Evolutionary conservation across 2,797 vertebrate genomes (phyloP).

Genomic region (Centroberyx gerrardi): DNA sequence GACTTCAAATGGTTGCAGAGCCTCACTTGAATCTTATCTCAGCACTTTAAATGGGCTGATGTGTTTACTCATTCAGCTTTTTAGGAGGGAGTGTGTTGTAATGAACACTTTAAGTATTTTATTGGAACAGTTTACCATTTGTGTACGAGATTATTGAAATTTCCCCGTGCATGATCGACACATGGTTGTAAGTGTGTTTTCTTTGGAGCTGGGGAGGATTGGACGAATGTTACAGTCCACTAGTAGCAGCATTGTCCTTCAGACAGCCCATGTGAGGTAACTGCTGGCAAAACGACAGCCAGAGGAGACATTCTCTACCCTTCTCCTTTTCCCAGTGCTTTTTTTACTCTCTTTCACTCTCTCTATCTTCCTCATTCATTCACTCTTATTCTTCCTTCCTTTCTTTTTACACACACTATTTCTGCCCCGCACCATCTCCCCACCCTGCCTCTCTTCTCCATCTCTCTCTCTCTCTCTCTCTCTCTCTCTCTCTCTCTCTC

Average conservation of each 20-base stretch:
- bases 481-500: conserved; percentile 71
- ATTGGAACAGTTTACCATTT: conserved; percentile 49
- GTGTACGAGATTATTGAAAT: conserved; percentile 44
- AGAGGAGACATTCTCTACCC: conserved; percentile 74
- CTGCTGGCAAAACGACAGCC: conserved; percentile 72
- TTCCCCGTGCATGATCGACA: conserved; percentile 66
- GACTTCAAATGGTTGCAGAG: conserved; percentile 4
- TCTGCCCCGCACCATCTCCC: conserved; percentile 59
- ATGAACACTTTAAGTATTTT: conserved; percentile 20
- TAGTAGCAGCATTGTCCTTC: conserved; percentile 83
- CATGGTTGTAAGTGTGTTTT: conserved; percentile 78
- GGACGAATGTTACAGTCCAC: conserved; percentile 81
- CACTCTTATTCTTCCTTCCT: conserved; percentile 65
- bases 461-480: conserved; percentile 62
- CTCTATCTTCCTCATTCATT: conserved; percentile 70
- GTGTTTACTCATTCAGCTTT: neutral
- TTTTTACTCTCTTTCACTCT: conserved; percentile 11
- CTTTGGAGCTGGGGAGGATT: conserved; percentile 76
- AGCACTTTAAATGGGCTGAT: neutral
- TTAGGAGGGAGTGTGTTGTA: conserved; percentile 23
- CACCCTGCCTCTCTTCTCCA: conserved; percentile 56
- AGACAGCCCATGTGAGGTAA: conserved; percentile 77
- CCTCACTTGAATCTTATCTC: conserved; percentile 48
- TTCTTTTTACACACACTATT: conserved; percentile 74
- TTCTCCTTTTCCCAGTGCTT: conserved; percentile 66